Evolutionary conservation across 30 jellyfish, hydroid and myxozoan genomes (phyloP), one percentile per base, ranked within the genome.

Genomic region (Calvadosia cruxmelitensis): DNA sequence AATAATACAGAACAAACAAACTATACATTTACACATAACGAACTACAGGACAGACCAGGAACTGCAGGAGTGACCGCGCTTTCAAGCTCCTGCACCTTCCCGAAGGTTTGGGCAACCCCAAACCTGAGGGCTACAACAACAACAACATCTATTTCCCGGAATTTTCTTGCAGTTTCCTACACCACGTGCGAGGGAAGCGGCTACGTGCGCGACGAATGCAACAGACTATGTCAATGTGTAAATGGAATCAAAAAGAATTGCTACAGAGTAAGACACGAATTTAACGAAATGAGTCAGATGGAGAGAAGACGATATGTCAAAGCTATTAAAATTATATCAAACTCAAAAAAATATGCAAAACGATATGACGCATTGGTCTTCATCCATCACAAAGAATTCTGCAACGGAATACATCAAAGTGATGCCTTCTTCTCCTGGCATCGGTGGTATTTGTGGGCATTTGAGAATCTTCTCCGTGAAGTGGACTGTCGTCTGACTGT

Each of bases 401-500:
- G 27, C 27, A 25, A 33, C 12, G 84, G 83, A 27, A 64, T 73
- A 26, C 84, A 73, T 33, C 31, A 34, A n/a, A 29, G 31, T 2
- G 77, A 31, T 10, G 53, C 27, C 1, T 73, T 73, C 29, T 63
- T 73, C 2, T 49, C 84, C 27, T 73, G 84, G 84, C 84, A 73
- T 73, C 5, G 84, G 30, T 31, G 32, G 84, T 63, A 73, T 3
- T 3, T 52, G 0, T 23, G 74, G 66, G 49, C 3, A 2, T 34
- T 35, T 29, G 87, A 76, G 52, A 76, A 76, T 68, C 66, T 76
- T 12, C 57, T 68, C 48, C 87, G 87, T 24, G 26, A 33, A 10
- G 51, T 76, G 7, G 87, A 76, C 52, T 76, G 87, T 50, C 5
- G 84, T 3, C 48, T 76, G 48, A 76, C 87, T 28, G 25, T 68